phyloP scores from a whole-genome alignment of 2,888 invertebrate species.

The Latheticus oryzae region DNA sequence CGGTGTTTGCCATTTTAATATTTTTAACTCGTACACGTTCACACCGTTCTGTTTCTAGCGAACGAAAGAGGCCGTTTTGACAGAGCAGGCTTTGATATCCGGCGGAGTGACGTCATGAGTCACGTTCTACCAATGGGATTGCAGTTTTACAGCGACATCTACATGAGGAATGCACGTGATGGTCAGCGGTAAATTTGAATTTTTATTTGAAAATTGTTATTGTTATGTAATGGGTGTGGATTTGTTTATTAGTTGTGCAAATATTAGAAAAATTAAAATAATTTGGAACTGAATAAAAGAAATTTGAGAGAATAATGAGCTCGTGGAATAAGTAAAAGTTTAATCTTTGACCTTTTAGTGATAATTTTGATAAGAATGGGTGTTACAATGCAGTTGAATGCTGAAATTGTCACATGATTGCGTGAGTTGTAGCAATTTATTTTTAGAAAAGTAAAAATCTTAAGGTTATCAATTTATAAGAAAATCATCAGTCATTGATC shows the following conservation, averaged over 20 bases:
- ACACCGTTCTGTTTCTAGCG: conserved; percentile 29
- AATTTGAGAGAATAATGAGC: no score
- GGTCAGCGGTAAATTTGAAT: conserved; percentile 14
- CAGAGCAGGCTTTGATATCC: conserved; percentile 37
- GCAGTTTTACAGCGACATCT: conserved; percentile 22
- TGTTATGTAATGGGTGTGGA: conserved; percentile 26
- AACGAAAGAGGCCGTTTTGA: conserved; percentile 43
- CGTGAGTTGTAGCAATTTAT: no score
- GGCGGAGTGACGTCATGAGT: conserved; percentile 35
- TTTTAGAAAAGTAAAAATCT: no score
- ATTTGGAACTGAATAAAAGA: no score
- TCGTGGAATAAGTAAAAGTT: no score
- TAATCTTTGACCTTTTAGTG: no score
- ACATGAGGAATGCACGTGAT: conserved; percentile 20
- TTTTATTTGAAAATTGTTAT: background rate
- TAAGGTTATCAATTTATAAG: no score
- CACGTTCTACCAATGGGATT: conserved; percentile 38
- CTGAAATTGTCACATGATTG: no score
- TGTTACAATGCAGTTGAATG: no score
- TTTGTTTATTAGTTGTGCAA: conserved; percentile 6
- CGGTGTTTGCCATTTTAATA: conserved; percentile 48
- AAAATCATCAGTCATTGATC: no score
- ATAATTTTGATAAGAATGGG: no score
- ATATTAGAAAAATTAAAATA: no score
- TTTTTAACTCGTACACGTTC: conserved; percentile 40